phyloP scores from a whole-genome alignment of 2,797 vertebrate species.

The Crocodylus rhombifer region DNA sequence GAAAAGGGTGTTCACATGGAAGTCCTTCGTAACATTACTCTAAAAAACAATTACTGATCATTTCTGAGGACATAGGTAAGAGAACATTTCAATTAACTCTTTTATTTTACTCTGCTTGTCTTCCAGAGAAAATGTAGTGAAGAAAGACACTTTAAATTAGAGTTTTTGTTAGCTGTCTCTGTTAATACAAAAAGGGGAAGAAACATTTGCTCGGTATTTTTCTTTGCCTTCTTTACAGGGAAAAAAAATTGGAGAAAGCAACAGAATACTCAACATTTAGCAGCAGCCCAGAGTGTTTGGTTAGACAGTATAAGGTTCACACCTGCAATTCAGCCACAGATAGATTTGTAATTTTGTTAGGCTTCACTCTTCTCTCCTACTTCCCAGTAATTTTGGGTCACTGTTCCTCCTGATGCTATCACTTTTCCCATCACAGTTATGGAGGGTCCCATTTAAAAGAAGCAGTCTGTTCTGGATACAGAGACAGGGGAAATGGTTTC shows the following conservation, averaged over 20 bases:
- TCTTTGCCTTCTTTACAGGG: neutral
- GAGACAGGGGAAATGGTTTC: neutral
- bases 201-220: neutral
- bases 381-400: neutral
- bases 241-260: neutral
- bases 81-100: neutral
- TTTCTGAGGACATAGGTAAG: neutral
- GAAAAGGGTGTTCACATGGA: neutral
- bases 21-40: neutral
- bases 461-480: neutral
- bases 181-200: neutral
- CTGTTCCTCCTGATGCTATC: neutral
- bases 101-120: neutral
- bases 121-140: neutral
- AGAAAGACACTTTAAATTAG: neutral
- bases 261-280: neutral
- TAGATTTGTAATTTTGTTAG: neutral
- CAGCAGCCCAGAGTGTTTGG: neutral
- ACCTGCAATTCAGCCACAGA: neutral
- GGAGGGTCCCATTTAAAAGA: neutral
- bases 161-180: neutral
- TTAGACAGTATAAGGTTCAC: neutral
- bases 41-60: neutral
- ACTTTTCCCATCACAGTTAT: neutral
- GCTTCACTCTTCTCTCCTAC: neutral